Percentiles rank a stretch among this genome's conserved stretches.
phyloP scores from a whole-genome alignment of 2,888 invertebrate species.

The Oscheius onirici region DNA sequence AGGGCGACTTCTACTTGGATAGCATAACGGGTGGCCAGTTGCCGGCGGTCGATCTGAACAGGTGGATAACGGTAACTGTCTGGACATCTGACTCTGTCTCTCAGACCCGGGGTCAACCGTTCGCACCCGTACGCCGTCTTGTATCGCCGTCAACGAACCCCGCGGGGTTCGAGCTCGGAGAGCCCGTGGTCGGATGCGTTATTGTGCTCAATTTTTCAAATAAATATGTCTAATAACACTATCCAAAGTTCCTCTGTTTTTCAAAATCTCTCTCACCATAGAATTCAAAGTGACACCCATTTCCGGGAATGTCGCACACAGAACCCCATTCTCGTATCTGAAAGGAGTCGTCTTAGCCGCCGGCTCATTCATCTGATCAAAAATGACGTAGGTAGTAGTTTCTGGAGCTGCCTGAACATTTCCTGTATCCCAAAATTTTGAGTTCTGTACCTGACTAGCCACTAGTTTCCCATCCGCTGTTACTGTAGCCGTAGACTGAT shows the following conservation, averaged over 20 bases:
- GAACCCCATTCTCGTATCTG: constrained; percentile 55
- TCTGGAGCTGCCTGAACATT: constrained; percentile 27
- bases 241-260: too few relatives aligned
- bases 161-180: too few relatives aligned
- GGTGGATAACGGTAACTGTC: too few relatives aligned
- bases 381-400: constrained; percentile 36
- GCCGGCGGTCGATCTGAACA: constrained; percentile 21
- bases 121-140: too few relatives aligned
- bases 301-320: constrained; percentile 63
- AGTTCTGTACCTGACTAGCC: constrained; percentile 36
- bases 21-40: constrained; percentile 49
- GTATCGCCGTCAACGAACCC: too few relatives aligned
- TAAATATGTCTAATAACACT: too few relatives aligned
- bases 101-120: too few relatives aligned
- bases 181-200: too few relatives aligned
- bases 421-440: background rate
- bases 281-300: constrained; percentile 43
- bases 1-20: constrained; percentile 55
- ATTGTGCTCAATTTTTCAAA: too few relatives aligned
- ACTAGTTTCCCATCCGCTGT: constrained; percentile 56
- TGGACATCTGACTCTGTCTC: too few relatives aligned
- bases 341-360: constrained; percentile 46
- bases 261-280: background rate
- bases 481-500: constrained; percentile 50
- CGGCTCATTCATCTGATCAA: constrained; percentile 38